Evolutionary conservation across 2,113 vertebrate genomes (phyloP), one percentile per base, ranked within the genome.

Genomic region (Speoplatyrhinus poulsoni): DNA sequence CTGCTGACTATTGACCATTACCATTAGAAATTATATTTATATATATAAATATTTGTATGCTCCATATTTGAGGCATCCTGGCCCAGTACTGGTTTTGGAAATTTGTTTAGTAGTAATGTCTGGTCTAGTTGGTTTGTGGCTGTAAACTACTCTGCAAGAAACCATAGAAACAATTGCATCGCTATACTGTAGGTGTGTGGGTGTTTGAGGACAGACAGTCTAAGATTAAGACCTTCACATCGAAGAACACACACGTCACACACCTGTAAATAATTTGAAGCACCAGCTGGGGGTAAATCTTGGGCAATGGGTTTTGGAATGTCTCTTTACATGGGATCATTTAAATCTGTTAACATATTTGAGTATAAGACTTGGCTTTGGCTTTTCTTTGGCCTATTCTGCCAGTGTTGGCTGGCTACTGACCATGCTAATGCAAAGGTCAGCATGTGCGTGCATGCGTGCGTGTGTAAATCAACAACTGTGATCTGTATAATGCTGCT

Each of bases 251-350:
- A 19, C 60, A 80, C 74, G 67, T 19, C 62, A 65, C 76, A 71
- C 73, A 82, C 80, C 79, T 85, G 82, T 91, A 76, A 90, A 91
- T 92, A 75, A 92, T 90, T 90, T 69, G 90, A 79, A 65, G 65
- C 60, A 72, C 60, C 80, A 83, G 78, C 83, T 81, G 82, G 81
- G 77, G 70, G 67, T 62, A 70, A 60, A 72, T 47, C 12, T 13
- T n/a, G 13, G 8, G 53, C 8, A 12, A 57, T 72, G 32, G 19
- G 8, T 12, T 36, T 15, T 0, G 57, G 11, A 73, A 57, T 67
- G 12, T 69, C 72, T 63, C 48, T 16, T 32, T 67, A 59, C 73
- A 82, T 79, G 75, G 80, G 80, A 84, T 87, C 69, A 16, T 57
- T 19, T 19, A 2, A 19, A 19, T 10, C 19, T 9, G 3, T 11